Evolutionary conservation across 2,888 invertebrate genomes (phyloP), one percentile per base, ranked within the genome.

Genomic region (Drosophila barbarae): DNA sequence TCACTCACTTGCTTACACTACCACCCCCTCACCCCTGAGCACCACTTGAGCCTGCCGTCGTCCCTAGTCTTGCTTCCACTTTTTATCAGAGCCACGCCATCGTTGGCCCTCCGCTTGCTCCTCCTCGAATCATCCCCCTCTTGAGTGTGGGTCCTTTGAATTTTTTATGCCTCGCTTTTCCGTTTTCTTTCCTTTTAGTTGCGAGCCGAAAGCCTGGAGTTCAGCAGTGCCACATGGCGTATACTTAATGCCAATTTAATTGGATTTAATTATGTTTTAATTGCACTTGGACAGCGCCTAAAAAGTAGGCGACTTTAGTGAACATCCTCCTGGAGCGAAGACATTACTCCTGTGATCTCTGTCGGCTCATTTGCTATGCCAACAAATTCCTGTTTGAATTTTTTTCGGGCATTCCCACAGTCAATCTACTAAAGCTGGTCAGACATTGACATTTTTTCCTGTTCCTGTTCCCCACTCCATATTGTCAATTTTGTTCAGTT

Each of bases 251-350:
- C 47, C 66, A 70, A 65, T 77, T 75, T 73, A 71, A 78, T 77
- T 75, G 69, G 78, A 84, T 72, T 70, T 69, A 81, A 81, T 84
- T 81, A 73, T 72, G 52, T 71, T 75, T 75, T 73, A 83, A 80
- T 78, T 74, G 75, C 51, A 46, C 42, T 21, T n/a, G 30, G 36
- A 18, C n/a, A 28, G 52, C 13, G 30, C 32, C 46, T 47, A 35
- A 7, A 42, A 32, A 46, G n/a, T 38, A 35, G 21, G n/a, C 13
- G 28, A 21, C n/a, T 28, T 13, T 9, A 32, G 32, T 18, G 41
- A 35, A 5, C 30, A 30, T 46, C 46, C 32, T 32, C 1, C 46
- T 4, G 13, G 7, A 13, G 13, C 30, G 13, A 28, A 46, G 30
- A 46, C 10, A 42, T 30, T 13, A 6, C 9, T 41, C 21, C 23